Evolutionary conservation across 2,113 vertebrate genomes (phyloP).

Genomic region (Camelus bactrianus): DNA sequence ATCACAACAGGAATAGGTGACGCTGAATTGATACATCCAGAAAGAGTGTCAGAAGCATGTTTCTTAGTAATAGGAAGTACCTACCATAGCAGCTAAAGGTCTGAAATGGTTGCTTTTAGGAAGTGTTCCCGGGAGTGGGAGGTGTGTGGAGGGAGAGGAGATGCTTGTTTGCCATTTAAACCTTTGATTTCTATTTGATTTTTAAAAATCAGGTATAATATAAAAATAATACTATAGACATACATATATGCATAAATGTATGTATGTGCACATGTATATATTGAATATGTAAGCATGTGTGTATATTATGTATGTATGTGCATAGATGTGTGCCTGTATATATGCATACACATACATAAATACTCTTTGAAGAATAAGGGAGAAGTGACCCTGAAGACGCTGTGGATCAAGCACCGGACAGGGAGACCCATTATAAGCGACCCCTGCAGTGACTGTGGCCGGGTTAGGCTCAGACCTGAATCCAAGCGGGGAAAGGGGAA

Average conservation of each 20-base stretch:
- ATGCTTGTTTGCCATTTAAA: neutral
- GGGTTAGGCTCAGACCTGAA: neutral
- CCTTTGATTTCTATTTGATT: neutral
- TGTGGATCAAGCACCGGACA: neutral
- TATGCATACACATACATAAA: neutral
- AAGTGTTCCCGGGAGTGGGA: neutral
- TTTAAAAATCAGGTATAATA: neutral
- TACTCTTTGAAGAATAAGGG: neutral
- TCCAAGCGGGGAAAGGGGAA: neutral
- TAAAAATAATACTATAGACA: neutral
- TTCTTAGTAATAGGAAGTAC: neutral
- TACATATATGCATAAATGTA: too few species aligned
- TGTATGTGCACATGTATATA: too few species aligned
- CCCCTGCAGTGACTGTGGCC: neutral
- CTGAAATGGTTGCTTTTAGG: neutral
- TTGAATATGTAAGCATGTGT: neutral
- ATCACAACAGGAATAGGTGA: neutral
- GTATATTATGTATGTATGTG: neutral
- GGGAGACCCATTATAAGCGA: neutral
- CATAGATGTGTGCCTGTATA: neutral
- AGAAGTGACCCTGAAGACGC: neutral
- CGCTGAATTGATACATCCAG: neutral
- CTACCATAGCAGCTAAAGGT: neutral
- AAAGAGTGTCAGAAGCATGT: neutral
- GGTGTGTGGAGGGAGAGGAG: neutral